Evolutionary conservation across 2,113 vertebrate genomes (phyloP), one percentile per base, ranked within the genome.

Genomic region (Tetrax tetrax): DNA sequence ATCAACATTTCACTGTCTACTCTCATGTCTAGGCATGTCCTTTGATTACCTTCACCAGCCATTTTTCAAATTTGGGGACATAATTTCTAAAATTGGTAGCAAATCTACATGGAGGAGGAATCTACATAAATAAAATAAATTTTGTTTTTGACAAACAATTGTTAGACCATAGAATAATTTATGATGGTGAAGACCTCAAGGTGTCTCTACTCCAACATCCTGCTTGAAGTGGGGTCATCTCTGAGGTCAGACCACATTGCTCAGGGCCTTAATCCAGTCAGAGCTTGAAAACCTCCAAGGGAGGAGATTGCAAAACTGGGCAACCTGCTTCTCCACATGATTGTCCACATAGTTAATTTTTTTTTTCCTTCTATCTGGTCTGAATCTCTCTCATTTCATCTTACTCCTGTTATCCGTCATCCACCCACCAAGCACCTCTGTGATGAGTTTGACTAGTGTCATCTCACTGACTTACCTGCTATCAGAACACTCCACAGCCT

Each of bases 341-440:
- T 15, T 29, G 10, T n/a, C 18, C 43, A 76, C 2, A 29, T 1
- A 45, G 7, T 4, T 3, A 0, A 0, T 48, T 61, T 37, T 54
- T 41, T 41, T 43, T 43, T 43, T 14, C 6, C 9, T 51, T 48
- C 6, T 27, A 2, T 29, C 6, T 24, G 22, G 2, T 31, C n/a
- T 56, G 24, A n/a, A 37, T 24, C 16, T 38, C 51, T 51, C 22
- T 43, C 17, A 1, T 64, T 83, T 54, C n/a, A 64, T 6, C 48
- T 28, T 18, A 21, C 51, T 13, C 14, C 12, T 72, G 9, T n/a
- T 61, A 4, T 14, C 21, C 48, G 37, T 45, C 24, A 14, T 1
- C 24, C 50, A 51, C 18, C 35, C 54, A 60, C 23, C 21, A 48
- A 27, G 21, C 11, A 25, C 4, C 38, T 23, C 45, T 60, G 13